Evolutionary conservation across 2,797 vertebrate species (phyloP), one percentile per base, ranked within the genome.

Genomic region (Sparus aurata): DNA sequence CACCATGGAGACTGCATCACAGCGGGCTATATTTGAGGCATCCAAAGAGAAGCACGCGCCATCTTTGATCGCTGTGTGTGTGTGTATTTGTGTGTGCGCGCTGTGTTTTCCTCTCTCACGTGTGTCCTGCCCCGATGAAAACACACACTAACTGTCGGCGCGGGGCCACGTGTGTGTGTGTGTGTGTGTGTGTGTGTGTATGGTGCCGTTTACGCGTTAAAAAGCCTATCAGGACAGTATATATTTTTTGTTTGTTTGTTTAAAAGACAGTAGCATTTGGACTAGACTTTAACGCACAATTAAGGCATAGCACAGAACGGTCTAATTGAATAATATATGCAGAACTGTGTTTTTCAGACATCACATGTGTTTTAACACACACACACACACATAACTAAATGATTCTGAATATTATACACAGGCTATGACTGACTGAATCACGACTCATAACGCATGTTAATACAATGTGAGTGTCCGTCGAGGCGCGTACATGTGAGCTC

Each of bases 1-100:
- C 91, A 70, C 95, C 96, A 98, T 97, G 95, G 97, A 94, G 97
- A 99, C 97, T 96, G 93, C 95, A 97, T 97, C 96, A 94, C 96
- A 94, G 91, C 87, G 83, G 92, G 96, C 93, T 80, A 90, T 97
- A 97, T 97, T 93, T 95, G 96, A 94, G 96, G 96, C 96, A 96
- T 97, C 96, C 95, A 90, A 94, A 95, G 94, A 94, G 95, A 97
- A 93, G 95, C 94, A 90, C 91, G 93, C 95, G 95, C 87, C 83
- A 89, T 94, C 87, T 92, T 90, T 92, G 82, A 92, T 92, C 80
- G 64, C 67, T 83, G 80, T 69, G 53, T 83, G 81, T 59, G 83
- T 58, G 57, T 18, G 62, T 43, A 41, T 18, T 80, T 57, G 73
- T 60, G 41, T 27, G 27, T 27, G 46, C 58, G 64, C 67, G 34